Conservation (phyloP, 1,140 invertebrate species). For the Apis cerana region DNA sequence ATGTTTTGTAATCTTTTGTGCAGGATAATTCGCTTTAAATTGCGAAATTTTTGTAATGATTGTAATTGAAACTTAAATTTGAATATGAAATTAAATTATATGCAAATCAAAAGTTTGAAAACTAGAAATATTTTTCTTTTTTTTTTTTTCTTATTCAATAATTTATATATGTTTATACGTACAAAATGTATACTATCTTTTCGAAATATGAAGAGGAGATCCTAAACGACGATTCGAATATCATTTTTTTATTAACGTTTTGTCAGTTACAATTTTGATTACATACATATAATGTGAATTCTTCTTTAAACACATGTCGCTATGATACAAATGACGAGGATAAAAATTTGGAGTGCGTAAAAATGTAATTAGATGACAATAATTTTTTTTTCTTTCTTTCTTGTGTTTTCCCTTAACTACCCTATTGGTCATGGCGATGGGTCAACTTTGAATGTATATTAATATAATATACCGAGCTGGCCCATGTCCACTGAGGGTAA, state of each 20-base stretch:
- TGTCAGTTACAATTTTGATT: conserved; percentile 81
- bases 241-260: conserved; percentile 81
- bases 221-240: conserved; percentile 57
- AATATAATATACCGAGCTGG: conserved; percentile 80
- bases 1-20: too few relatives aligned
- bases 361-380: conserved; percentile 81
- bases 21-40: too few relatives aligned
- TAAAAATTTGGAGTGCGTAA: conserved; percentile 81
- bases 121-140: too few relatives aligned
- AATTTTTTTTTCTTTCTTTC: conserved; percentile 46
- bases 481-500: conserved; percentile 75
- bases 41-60: too few relatives aligned
- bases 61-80: too few relatives aligned
- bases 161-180: too few relatives aligned
- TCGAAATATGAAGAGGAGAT: background rate
- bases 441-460: conserved; percentile 79
- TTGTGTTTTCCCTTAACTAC: conserved; percentile 59
- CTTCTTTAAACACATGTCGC: conserved; percentile 79
- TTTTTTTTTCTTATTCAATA: too few relatives aligned
- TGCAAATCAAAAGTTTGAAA: too few relatives aligned
- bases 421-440: conserved; percentile 78
- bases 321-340: conserved; percentile 81
- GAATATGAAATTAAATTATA: too few relatives aligned
- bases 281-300: conserved; percentile 81
- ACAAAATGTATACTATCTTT: too few relatives aligned